Evolutionary conservation across 2,888 invertebrate genomes (phyloP).

Genomic region (Synanthedon myopaeformis): DNA sequence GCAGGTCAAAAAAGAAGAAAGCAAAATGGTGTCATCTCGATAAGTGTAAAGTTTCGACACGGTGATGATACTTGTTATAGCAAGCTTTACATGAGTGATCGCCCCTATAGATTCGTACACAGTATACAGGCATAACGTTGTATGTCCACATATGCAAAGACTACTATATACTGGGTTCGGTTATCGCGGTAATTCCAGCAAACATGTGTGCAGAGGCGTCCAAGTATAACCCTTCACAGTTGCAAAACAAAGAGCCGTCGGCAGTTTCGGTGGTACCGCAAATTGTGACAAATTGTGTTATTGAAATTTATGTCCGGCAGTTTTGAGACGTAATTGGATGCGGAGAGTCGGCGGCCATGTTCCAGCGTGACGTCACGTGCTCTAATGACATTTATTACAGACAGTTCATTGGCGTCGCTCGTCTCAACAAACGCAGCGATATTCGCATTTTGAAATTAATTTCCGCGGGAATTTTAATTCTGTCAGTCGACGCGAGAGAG

Average conservation of each 20-base stretch:
- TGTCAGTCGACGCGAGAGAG: constrained; percentile 8
- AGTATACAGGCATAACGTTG: no score
- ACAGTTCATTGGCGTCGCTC: constrained; percentile 52
- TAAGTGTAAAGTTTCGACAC: no score
- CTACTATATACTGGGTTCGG: no score
- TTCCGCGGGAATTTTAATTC: constrained; percentile 37
- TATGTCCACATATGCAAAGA: no score
- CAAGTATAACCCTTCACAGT: constrained; percentile 22
- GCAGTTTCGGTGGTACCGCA: constrained; percentile 34
- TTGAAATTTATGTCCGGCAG: constrained; percentile 61
- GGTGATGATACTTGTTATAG: no score
- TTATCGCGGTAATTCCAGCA: not conserved
- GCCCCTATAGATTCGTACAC: no score
- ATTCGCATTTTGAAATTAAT: constrained; percentile 49
- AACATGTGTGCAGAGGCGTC: constrained; percentile 12
- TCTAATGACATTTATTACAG: constrained; percentile 60
- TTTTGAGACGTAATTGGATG: constrained; percentile 62
- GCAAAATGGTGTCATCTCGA: no score
- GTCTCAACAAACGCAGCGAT: constrained; percentile 34
- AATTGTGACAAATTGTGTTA: constrained; percentile 61
- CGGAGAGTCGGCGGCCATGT: constrained; percentile 45
- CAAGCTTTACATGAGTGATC: no score
- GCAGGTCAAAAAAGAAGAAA: no score
- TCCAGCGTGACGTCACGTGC: constrained; percentile 50
- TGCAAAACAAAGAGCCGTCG: constrained; percentile 37